phyloP scores from a whole-genome alignment of 2,797 vertebrate genomes.

The Pseudocheirus occidentalis region DNA sequence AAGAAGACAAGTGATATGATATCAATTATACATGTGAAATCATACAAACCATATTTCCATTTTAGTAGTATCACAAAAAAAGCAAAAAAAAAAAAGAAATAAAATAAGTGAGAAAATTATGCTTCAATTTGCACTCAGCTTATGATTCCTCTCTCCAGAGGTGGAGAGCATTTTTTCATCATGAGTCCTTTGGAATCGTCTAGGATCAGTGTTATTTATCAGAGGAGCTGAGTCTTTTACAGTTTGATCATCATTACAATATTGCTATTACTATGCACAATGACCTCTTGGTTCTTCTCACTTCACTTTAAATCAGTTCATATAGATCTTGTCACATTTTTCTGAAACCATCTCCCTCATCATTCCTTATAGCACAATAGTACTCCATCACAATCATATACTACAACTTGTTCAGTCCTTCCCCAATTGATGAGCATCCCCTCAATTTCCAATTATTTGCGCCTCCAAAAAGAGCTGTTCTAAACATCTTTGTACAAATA shows the following conservation, averaged over 20 bases:
- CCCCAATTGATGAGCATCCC: neutral
- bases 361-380: neutral
- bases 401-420: neutral
- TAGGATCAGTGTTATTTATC: neutral
- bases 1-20: neutral
- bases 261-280: neutral
- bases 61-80: neutral
- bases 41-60: neutral
- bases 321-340: neutral
- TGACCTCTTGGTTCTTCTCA: neutral
- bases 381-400: neutral
- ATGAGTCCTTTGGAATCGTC: neutral
- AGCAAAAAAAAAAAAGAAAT: too few relatives aligned
- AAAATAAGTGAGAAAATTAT: neutral
- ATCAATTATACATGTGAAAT: neutral
- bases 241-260: neutral
- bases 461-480: neutral
- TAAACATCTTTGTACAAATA: neutral
- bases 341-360: neutral
- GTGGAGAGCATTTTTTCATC: neutral
- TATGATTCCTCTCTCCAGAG: neutral
- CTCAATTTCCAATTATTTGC: neutral
- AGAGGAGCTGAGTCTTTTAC: neutral
- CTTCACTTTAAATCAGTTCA: neutral
- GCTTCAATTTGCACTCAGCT: neutral